Evolutionary conservation across 2,888 invertebrate genomes (phyloP), one percentile per base, ranked within the genome.

Genomic region (Megastigmus dorsalis): DNA sequence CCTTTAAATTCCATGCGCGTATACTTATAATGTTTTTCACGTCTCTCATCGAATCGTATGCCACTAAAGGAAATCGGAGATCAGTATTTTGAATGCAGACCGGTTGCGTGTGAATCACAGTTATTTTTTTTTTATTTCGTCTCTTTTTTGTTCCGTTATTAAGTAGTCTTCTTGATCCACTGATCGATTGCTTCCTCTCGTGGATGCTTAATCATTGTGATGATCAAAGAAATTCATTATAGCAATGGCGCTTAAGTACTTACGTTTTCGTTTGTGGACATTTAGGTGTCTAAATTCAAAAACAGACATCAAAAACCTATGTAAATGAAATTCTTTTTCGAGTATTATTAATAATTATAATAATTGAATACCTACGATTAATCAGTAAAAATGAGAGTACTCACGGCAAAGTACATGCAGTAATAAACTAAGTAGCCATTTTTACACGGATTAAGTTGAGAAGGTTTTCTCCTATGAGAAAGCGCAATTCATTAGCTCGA

Each of bases 401-500:
- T 52, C 28, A 52, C 9, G 6, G 50, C 6, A 7, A n/a, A 23
- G 10, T 60, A n/a, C 1, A 38, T 10, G 38, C 15, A 28, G 23
- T 15, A 18, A 45, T 43, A 5, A 30, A 7, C n/a, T n/a, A n/a
- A n/a, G n/a, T n/a, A 41, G n/a, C 48, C 68, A 59, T 41, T 69
- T 59, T 30, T 70, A 55, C 23, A 9, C 36, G 18, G 9, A 71
- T 41, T 30, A 18, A 18, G 41, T 26, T 71, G 57, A 15, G 3
- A 7, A 3, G 20, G 10, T 65, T 71, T 71, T 71, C 66, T 60
- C 60, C 45, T 54, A 23, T 33, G 73, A 73, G 73, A 73, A 73
- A 67, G 73, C 36, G 54, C 45, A 36, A 67, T 73, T 67, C 52
- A 73, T 67, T 73, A 60, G 36, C 33, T 28, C 18, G 3, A 48